Percentiles rank a stretch among this genome's conserved stretches.
phyloP scores from a whole-genome alignment of 2,888 invertebrate genomes.

The Mimachlamys varia region DNA sequence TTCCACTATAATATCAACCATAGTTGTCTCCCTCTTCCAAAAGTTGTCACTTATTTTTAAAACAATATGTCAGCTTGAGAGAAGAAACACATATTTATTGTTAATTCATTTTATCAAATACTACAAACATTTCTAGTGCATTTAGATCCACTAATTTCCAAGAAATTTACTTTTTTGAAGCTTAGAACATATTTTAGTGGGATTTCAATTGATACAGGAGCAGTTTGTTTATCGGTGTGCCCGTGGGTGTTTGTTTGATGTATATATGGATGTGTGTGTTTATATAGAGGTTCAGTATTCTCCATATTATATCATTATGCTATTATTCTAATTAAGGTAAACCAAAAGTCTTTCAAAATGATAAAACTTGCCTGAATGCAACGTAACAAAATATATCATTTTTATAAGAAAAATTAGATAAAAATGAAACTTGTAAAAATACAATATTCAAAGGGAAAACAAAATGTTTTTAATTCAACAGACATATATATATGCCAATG shows the following conservation, averaged over 20 bases:
- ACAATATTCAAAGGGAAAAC: too few species aligned
- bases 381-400: background rate
- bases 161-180: background rate
- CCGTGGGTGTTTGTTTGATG: background rate
- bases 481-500: too few species aligned
- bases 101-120: background rate
- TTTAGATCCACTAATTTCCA: background rate
- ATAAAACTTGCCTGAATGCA: background rate
- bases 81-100: background rate
- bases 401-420: background rate
- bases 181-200: too few species aligned
- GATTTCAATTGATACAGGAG: too few species aligned
- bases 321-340: background rate
- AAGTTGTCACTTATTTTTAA: too few species aligned
- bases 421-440: background rate
- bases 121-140: background rate
- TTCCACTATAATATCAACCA: background rate
- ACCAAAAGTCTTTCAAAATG: background rate
- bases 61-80: background rate
- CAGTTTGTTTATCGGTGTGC: background rate
- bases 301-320: background rate
- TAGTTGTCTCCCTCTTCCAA: too few species aligned
- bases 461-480: too few species aligned
- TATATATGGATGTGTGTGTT: background rate
- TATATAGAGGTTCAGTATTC: background rate